Evolutionary conservation across 2,113 vertebrate genomes (phyloP).

Genomic region (Pantherophis guttatus): DNA sequence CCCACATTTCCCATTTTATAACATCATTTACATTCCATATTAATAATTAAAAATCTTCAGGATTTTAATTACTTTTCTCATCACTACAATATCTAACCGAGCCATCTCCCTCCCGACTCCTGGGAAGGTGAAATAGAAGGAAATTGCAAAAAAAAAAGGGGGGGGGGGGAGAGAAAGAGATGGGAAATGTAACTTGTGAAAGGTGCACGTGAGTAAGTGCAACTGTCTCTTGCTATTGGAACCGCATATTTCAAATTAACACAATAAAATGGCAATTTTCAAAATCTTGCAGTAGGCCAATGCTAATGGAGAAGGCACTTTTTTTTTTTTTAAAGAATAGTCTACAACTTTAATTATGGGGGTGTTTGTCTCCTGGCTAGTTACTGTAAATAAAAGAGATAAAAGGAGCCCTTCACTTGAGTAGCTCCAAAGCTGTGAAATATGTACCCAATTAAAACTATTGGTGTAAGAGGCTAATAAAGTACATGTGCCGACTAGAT

Average conservation of each 20-base stretch:
- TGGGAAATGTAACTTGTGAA: slow-evolving; percentile 27
- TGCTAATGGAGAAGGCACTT: slow-evolving; percentile 50
- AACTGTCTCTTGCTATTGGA: slow-evolving; percentile 22
- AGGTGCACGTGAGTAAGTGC: neutral
- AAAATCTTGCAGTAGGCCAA: slow-evolving; percentile 53
- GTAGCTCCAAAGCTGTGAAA: slow-evolving; percentile 91
- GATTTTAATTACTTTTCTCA: slow-evolving; percentile 79
- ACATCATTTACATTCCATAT: slow-evolving; percentile 77
- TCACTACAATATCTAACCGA: slow-evolving; percentile 59
- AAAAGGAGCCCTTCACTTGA: slow-evolving; percentile 86
- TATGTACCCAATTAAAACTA: slow-evolving; percentile 99
- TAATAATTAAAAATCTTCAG: slow-evolving; percentile 75
- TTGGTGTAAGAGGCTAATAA: slow-evolving; percentile 98
- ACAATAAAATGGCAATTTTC: slow-evolving; percentile 49
- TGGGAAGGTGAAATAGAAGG: slow-evolving; percentile 69
- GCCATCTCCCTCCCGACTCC: slow-evolving; percentile 20
- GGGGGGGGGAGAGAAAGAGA: neutral
- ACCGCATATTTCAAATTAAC: slow-evolving; percentile 38
- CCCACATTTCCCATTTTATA: slow-evolving; percentile 71
- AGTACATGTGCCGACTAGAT: slow-evolving; percentile 92
- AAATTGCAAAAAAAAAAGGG: slow-evolving; percentile 22
- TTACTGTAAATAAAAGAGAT: slow-evolving; percentile 90
- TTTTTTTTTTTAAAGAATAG: slow-evolving; percentile 12
- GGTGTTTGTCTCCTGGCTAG: slow-evolving; percentile 78
- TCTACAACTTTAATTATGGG: slow-evolving; percentile 75